These are phyloP conservation scores for Zonitis immaculata DNA, from an alignment of 2,888 invertebrate genomes.

Conservation along the genomic window DNA sequence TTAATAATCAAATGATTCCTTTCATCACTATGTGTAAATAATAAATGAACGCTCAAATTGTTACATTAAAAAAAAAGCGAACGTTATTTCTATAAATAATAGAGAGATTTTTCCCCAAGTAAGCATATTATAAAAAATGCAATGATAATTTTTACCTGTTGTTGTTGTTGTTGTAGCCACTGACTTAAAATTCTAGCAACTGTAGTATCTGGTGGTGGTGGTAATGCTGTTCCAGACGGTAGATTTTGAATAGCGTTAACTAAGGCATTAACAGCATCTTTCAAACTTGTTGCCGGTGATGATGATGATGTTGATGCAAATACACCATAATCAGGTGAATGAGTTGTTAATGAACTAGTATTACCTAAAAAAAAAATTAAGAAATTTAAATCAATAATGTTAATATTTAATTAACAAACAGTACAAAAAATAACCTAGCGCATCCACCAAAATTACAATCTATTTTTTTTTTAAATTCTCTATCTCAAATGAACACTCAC, in stretches of 20 bases:
- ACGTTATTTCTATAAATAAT: not conserved
- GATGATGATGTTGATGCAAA: too few relatives aligned
- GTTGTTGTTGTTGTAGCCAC: constrained; percentile 59
- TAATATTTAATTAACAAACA: not conserved
- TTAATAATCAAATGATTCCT: not conserved
- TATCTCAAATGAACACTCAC: constrained; percentile 14
- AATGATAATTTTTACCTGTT: constrained; percentile 37
- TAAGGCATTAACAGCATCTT: constrained; percentile 61
- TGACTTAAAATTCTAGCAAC: constrained; percentile 61
- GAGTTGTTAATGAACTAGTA: constrained; percentile 42
- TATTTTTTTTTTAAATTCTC: not conserved
- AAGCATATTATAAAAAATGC: not conserved
- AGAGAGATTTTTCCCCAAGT: not conserved
- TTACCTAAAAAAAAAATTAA: constrained; percentile 36
- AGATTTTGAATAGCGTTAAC: constrained; percentile 59
- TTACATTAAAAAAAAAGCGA: too few relatives aligned
- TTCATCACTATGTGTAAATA: not conserved
- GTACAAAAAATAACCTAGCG: not conserved
- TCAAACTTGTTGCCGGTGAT: constrained; percentile 52
- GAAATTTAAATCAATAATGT: not conserved
- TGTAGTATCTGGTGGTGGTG: constrained; percentile 64
- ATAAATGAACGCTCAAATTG: too few relatives aligned
- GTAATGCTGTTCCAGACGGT: constrained; percentile 50
- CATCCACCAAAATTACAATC: not conserved
- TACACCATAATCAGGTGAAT: constrained; percentile 45